Evolutionary conservation across 2,797 vertebrate species (phyloP).

Genomic region (Ataeniobius toweri): DNA sequence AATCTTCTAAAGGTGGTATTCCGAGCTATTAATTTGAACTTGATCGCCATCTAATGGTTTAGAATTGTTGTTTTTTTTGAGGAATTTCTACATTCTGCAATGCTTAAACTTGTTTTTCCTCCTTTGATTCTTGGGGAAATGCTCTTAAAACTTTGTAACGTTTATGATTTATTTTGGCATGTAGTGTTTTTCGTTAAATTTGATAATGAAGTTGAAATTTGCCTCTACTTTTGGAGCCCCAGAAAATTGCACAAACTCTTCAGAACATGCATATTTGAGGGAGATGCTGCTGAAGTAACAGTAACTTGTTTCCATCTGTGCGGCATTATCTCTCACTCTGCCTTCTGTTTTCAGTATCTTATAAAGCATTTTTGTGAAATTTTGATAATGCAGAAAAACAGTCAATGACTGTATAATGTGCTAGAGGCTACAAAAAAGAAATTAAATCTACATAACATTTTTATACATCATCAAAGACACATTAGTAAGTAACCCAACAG

Average conservation of each 20-base stretch:
- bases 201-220: neutral
- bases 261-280: neutral
- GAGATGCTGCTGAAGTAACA: neutral
- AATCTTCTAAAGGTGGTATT: neutral
- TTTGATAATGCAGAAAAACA: neutral
- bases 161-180: neutral
- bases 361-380: neutral
- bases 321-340: neutral
- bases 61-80: neutral
- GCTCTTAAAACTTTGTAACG: neutral
- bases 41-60: neutral
- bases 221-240: neutral
- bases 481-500: conserved; percentile 1
- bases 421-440: neutral
- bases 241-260: neutral
- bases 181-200: neutral
- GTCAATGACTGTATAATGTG: neutral
- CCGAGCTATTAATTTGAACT: neutral
- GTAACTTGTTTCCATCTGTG: neutral
- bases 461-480: conserved; percentile 40
- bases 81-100: neutral
- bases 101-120: neutral
- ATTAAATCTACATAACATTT: neutral
- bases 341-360: neutral
- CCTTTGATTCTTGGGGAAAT: neutral